These are phyloP conservation scores for Helicoverpa zea DNA, from an alignment of 1,140 invertebrate genomes.

Conservation along the genomic window DNA sequence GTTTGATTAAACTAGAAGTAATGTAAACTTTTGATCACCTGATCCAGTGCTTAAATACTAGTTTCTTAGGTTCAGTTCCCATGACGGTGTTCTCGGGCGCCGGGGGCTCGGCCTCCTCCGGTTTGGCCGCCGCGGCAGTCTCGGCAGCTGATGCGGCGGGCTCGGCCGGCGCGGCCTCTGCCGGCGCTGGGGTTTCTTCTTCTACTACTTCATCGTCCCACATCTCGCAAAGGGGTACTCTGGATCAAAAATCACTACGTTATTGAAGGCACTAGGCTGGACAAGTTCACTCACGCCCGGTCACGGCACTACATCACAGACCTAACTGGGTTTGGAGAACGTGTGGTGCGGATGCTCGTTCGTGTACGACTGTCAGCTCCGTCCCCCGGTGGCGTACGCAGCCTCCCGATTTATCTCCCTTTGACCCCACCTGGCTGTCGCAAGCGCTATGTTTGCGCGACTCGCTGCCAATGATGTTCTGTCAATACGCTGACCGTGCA, in stretches of 20 bases:
- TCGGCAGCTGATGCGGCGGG: conserved; percentile 66
- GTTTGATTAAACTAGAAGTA: neutral
- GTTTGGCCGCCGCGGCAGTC: conserved; percentile 72
- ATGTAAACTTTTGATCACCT: conserved; percentile 79
- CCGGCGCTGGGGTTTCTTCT: conserved; percentile 71
- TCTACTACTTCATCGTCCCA: conserved; percentile 82
- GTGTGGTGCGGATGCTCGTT: conserved; percentile 81
- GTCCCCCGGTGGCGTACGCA: conserved; percentile 65
- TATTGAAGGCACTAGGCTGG: conserved; percentile 53
- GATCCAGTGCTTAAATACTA: conserved; percentile 91
- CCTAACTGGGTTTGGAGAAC: conserved; percentile 76
- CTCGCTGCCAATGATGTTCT: conserved; percentile 83
- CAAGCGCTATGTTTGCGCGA: conserved; percentile 68
- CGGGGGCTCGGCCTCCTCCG: conserved; percentile 87
- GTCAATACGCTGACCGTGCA: conserved; percentile 82
- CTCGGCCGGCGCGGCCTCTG: conserved; percentile 56
- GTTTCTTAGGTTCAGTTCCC: conserved; percentile 85
- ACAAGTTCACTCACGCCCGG: conserved; percentile 56
- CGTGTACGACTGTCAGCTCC: conserved; percentile 75
- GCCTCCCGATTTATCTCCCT: conserved; percentile 83
- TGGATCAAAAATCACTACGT: conserved; percentile 70
- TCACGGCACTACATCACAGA: conserved; percentile 68
- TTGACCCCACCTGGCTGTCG: conserved; percentile 83
- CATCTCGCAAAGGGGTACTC: conserved; percentile 76
- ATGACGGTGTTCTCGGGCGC: conserved; percentile 87